Conservation (phyloP, 2,888 invertebrate species). For the Limnephilus auricula region DNA sequence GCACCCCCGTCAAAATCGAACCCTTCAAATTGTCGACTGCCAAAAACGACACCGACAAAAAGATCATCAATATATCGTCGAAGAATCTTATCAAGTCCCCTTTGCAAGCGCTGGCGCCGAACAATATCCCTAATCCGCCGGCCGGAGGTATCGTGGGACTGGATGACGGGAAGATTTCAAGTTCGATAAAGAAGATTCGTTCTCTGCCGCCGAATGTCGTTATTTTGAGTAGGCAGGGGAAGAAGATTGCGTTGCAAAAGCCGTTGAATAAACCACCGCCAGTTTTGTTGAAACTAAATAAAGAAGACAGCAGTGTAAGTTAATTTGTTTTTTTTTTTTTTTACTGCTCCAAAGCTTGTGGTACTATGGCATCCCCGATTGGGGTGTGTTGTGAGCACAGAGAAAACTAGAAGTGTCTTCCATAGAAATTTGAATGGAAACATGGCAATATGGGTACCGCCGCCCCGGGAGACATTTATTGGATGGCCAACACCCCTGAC, state of each 20-base stretch:
- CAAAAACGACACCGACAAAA: not conserved
- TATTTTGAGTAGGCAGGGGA: constrained; percentile 68
- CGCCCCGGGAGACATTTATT: too few species aligned
- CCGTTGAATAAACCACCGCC: constrained; percentile 45
- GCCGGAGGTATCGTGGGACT: not conserved
- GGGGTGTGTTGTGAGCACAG: too few species aligned
- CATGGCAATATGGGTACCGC: too few species aligned
- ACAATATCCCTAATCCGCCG: not conserved
- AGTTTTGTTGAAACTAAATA: constrained; percentile 13
- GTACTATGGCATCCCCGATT: too few species aligned
- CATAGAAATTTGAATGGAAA: too few species aligned
- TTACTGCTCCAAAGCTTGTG: too few species aligned
- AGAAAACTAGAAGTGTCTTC: too few species aligned
- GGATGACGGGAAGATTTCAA: not conserved
- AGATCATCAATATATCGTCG: not conserved
- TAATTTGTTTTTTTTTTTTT: not conserved
- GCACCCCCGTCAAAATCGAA: not conserved
- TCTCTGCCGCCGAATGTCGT: constrained; percentile 72
- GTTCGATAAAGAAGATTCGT: constrained; percentile 39
- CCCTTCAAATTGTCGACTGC: not conserved
- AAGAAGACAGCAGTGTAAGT: constrained; percentile 8
- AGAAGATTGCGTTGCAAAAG: constrained; percentile 64
- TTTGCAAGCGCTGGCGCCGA: not conserved
- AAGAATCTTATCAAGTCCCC: not conserved
- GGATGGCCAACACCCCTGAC: too few species aligned